Base-by-base conservation (phyloP, 2,888 invertebrate genomes). In the Phymatocera aterrima region DNA sequence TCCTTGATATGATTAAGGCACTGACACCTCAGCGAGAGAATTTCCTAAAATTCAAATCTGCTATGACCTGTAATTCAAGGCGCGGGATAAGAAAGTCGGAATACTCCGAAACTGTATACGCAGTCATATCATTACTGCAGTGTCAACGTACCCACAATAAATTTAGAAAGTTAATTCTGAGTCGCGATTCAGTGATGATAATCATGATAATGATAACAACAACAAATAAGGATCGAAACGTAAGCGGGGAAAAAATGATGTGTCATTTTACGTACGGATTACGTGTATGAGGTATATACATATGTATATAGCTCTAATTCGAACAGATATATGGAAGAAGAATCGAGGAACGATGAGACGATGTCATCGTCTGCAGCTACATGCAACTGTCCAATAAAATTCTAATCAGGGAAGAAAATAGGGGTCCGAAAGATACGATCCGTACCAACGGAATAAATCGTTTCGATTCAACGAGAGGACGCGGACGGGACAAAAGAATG, bases 1-100 rank as follows among this genome's bases (percentile, higher is more conserved):
- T 68, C 28, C 43, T n/a, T 24, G 46, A 46, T 46, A 46, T 68
- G 68, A 68, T n/a, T n/a, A n/a, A n/a, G n/a, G n/a, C n/a, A n/a
- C n/a, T n/a, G n/a, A n/a, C n/a, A n/a, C n/a, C n/a, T n/a, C 46
- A 68, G 46, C 40, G 46, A 40, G 12, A 64, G 40, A 64, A 64
- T 64, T 64, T 3, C 18, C n/a, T 40, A 34, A 60, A 34, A 21
- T 37, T n/a, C n/a, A n/a, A n/a, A n/a, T n/a, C n/a, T n/a, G n/a
- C 34, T 64, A 37, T 37, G 18, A 15, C 6, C 15, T 24, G 10
- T 24, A 24, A 28, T 24, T 3, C 28, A 60, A 3, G 10, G 10
- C 24, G 2, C 24, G 24, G 5, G 28, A 68, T 46, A 34, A 46
- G 46, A 68, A 68, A 68, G 46, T 68, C 46, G 4, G n/a, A n/a